These are phyloP conservation scores for Vanacampus margaritifer DNA, from an alignment of 2,113 vertebrate genomes.

Conservation along the genomic window DNA sequence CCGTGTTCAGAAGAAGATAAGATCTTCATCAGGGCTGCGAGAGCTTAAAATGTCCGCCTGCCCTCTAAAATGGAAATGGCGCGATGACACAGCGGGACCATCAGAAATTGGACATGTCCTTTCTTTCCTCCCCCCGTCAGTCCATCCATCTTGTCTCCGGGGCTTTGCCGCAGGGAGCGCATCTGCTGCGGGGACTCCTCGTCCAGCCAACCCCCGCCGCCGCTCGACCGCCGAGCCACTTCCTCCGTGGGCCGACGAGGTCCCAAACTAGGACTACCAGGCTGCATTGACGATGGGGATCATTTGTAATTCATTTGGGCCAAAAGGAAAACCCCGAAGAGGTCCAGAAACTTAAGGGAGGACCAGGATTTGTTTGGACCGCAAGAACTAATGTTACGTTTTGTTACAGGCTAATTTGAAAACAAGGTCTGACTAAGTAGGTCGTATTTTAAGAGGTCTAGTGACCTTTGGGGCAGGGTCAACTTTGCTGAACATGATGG, in stretches of 20 bases:
- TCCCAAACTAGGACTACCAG: not conserved
- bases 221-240: conserved; percentile 11
- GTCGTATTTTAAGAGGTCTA: not conserved
- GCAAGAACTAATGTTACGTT: not conserved
- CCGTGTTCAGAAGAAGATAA: not conserved
- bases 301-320: too few species aligned
- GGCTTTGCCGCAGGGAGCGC: conserved; percentile 22
- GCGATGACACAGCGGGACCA: conserved; percentile 51
- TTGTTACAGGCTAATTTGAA: not conserved
- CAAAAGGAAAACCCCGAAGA: too few species aligned
- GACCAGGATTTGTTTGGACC: not conserved
- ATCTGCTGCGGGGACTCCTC: conserved; percentile 39
- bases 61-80: conserved; percentile 62
- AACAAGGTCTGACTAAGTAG: not conserved
- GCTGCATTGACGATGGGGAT: too few species aligned
- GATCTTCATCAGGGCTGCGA: not conserved
- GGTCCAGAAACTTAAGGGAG: too few species aligned
- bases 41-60: conserved; percentile 3
- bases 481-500: not conserved
- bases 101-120: conserved; percentile 47
- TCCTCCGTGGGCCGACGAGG: not conserved
- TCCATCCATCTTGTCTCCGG: conserved; percentile 14
- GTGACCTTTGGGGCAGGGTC: not conserved
- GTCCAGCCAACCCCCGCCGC: not conserved
- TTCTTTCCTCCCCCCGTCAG: not conserved